Base-by-base conservation (phyloP, 2,888 invertebrate species). In the Xestobium rufovillosum region DNA sequence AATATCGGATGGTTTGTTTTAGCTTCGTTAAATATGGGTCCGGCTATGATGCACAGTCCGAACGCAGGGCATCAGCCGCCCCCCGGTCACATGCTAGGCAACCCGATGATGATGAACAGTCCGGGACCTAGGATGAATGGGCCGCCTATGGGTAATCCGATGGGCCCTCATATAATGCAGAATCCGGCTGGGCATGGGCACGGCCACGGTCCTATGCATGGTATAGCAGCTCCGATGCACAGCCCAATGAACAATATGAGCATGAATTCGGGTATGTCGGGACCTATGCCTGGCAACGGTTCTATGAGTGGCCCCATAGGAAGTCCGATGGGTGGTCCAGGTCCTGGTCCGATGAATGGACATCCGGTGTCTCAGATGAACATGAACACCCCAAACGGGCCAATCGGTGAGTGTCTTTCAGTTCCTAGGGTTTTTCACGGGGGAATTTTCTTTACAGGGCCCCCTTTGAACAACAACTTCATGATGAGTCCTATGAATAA, bases 221-320 rank as follows among this genome's bases (percentile, higher is more conserved):
- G 53, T 3, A 57, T 56, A 39, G 76, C 42, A 53, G 63, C 61
- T 28, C 60, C 63, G 9, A 62, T 63, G 59, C 61, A 61, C 76
- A 80, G 81, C 56, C 80, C 81, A 3, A 76, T 79, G 63, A 76
- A 75, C 30, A 77, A 75, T 47, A 78, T 80, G 73, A 75, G 78
- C 51, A 68, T 76, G n/a, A 19, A 19, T 61, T 9, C 39, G 19
- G 39, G 39, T 8, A 51, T 55, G 44, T 45, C 47, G 31, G 52
- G 50, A 3, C 51, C 49, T 3, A 46, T 45, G 40, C 44, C 50
- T 10, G 73, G 73, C 3, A 73, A 75, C 67, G 77, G 79, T 29
- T 80, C 81, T 4, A 82, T 83, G 76, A 78, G 78, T 43, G 80
- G 78, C 27, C 75, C 79, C 19, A 79, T 80, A 73, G 70, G 70